These are phyloP conservation scores for Bradypodion ventrale DNA, from an alignment of 2,797 vertebrate species.

Conservation along the genomic window DNA sequence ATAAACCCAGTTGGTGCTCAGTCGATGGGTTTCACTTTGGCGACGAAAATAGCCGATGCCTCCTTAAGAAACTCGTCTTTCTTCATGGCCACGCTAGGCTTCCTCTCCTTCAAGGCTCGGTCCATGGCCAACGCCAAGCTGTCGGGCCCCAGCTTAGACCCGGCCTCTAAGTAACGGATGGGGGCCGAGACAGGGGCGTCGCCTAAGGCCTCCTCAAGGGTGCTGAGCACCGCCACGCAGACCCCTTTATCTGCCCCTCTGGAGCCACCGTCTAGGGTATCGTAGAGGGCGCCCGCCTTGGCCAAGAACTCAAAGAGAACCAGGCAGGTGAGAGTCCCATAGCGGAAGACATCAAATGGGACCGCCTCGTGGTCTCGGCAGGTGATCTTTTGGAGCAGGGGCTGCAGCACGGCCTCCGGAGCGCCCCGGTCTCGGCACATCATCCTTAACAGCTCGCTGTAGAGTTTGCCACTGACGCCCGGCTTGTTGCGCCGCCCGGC, in stretches of 20 bases:
- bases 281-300: slow-evolving; percentile 84
- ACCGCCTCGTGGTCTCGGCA: slow-evolving; percentile 92
- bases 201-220: slow-evolving; percentile 86
- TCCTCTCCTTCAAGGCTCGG: slow-evolving; percentile 70
- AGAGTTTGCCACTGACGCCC: slow-evolving; percentile 85
- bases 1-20: slow-evolving; percentile 29
- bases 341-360: slow-evolving; percentile 89
- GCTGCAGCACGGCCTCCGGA: slow-evolving; percentile 78
- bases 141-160: slow-evolving; percentile 88
- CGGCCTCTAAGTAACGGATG: slow-evolving; percentile 85
- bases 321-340: slow-evolving; percentile 88
- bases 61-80: slow-evolving; percentile 89
- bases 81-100: slow-evolving; percentile 79
- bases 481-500: slow-evolving; percentile 65
- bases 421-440: slow-evolving; percentile 85
- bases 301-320: slow-evolving; percentile 89
- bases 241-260: slow-evolving; percentile 77
- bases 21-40: slow-evolving; percentile 85
- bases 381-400: slow-evolving; percentile 83
- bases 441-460: slow-evolving; percentile 85
- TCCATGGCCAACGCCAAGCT: slow-evolving; percentile 86
- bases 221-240: slow-evolving; percentile 84
- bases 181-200: slow-evolving; percentile 68
- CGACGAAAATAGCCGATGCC: slow-evolving; percentile 86
- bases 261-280: slow-evolving; percentile 75